Evolutionary conservation across 2,113 vertebrate genomes (phyloP).

Genomic region (Cyprinodon tularosa): DNA sequence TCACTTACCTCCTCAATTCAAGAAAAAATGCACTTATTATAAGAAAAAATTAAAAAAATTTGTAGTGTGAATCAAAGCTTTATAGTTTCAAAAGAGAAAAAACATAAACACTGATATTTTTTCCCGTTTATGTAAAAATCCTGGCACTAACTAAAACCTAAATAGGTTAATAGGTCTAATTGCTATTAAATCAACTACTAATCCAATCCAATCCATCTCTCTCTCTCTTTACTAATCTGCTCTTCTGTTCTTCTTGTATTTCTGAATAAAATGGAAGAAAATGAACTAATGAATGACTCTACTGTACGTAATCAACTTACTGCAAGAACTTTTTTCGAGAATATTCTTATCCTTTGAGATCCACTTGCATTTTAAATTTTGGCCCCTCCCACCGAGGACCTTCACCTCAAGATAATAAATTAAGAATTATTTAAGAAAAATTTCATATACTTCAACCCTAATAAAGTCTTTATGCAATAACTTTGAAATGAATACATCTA

Average conservation of each 20-base stretch:
- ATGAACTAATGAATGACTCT: too few relatives aligned
- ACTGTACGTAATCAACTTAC: too few relatives aligned
- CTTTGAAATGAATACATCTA: too few relatives aligned
- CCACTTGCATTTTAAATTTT: neutral
- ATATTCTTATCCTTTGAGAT: neutral
- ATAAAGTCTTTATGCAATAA: neutral
- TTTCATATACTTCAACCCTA: neutral
- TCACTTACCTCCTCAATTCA: too few relatives aligned
- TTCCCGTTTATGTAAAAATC: too few relatives aligned
- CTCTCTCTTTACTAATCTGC: neutral
- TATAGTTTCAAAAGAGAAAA: too few relatives aligned
- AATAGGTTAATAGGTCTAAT: neutral
- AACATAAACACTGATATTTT: too few relatives aligned
- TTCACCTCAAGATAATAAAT: neutral
- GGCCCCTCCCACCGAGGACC: neutral
- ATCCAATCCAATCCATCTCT: neutral
- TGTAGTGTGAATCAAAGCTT: too few relatives aligned
- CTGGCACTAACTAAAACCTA: too few relatives aligned
- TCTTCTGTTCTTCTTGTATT: neutral
- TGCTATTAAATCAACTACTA: neutral
- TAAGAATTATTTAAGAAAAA: neutral
- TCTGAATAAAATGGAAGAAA: neutral
- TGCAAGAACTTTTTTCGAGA: neutral
- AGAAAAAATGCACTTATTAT: too few relatives aligned
- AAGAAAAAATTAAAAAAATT: too few relatives aligned